Evolutionary conservation across 2,797 vertebrate species (phyloP).

Genomic region (Brachyalestes nurse): DNA sequence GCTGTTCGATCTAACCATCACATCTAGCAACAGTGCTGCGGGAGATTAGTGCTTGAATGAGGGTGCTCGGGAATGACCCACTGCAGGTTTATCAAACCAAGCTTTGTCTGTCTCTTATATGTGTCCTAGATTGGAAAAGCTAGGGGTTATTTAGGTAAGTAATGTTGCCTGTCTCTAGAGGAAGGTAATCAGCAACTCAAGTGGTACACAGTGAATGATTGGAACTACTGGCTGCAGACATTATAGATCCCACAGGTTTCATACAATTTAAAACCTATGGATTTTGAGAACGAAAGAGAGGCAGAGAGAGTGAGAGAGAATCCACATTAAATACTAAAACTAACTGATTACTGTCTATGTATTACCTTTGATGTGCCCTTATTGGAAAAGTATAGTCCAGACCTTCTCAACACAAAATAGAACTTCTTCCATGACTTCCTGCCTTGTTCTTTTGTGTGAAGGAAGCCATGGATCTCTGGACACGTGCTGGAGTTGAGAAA

Average conservation of each 20-base stretch:
- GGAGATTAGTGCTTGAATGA: slow-evolving; percentile 37
- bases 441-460: slow-evolving; percentile 92
- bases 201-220: slow-evolving; percentile 41
- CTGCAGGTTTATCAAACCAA: slow-evolving; percentile 20
- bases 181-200: slow-evolving; percentile 30
- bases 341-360: slow-evolving; percentile 22
- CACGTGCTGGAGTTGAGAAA: slow-evolving; percentile 94
- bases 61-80: slow-evolving; percentile 32
- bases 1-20: slow-evolving; percentile 46
- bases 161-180: slow-evolving; percentile 26
- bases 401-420: slow-evolving; percentile 94
- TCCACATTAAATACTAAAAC: neutral
- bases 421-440: slow-evolving; percentile 95
- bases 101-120: slow-evolving; percentile 17
- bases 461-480: slow-evolving; percentile 94
- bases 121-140: slow-evolving; percentile 24
- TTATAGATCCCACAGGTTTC: neutral
- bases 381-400: slow-evolving; percentile 96
- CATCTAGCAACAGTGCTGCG: slow-evolving; percentile 36
- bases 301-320: slow-evolving; percentile 5
- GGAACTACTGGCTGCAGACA: neutral
- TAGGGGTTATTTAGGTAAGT: slow-evolving; percentile 22
- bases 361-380: slow-evolving; percentile 97
- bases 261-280: slow-evolving; percentile 1
- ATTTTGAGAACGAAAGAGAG: neutral